A percentile compares a stretch with the other conserved stretches of the same genome.
phyloP scores from a whole-genome alignment of 1,140 invertebrate genomes.

The Nasonia giraulti region DNA sequence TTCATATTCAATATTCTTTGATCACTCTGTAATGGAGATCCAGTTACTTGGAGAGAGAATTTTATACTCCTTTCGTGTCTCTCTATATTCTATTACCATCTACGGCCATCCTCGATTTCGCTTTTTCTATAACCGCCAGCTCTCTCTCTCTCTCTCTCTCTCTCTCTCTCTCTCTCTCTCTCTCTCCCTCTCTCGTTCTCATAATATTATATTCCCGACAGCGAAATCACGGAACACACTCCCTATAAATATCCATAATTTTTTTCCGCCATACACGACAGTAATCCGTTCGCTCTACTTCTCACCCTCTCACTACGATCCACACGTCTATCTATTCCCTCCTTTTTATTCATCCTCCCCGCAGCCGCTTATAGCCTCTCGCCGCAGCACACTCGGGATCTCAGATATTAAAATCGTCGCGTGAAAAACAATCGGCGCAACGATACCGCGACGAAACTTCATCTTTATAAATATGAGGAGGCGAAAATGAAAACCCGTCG shows the following conservation, averaged over 20 bases:
- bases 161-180: too few species aligned
- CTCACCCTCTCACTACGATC: neutral
- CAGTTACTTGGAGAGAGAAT: slow-evolving; percentile 18
- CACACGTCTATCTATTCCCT: too few species aligned
- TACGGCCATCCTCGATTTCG: neutral
- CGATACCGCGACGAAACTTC: neutral
- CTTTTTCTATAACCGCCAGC: neutral
- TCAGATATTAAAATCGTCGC: slow-evolving; percentile 37
- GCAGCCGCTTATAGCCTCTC: neutral
- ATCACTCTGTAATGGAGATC: slow-evolving; percentile 34
- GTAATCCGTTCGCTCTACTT: neutral
- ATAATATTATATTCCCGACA: neutral
- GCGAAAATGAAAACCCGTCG: slow-evolving; percentile 18
- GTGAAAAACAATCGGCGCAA: slow-evolving; percentile 7
- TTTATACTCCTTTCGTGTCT: slow-evolving; percentile 3
- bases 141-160: too few species aligned
- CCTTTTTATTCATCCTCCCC: neutral
- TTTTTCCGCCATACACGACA: neutral
- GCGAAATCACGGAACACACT: neutral
- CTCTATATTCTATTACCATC: neutral
- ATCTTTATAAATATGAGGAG: slow-evolving; percentile 17
- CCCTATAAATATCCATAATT: neutral
- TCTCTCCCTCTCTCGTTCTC: too few species aligned
- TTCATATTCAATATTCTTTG: slow-evolving; percentile 44
- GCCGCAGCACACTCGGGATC: neutral